Conservation (phyloP, 1,140 invertebrate genomes). For the Polypedilum vanderplanki region DNA sequence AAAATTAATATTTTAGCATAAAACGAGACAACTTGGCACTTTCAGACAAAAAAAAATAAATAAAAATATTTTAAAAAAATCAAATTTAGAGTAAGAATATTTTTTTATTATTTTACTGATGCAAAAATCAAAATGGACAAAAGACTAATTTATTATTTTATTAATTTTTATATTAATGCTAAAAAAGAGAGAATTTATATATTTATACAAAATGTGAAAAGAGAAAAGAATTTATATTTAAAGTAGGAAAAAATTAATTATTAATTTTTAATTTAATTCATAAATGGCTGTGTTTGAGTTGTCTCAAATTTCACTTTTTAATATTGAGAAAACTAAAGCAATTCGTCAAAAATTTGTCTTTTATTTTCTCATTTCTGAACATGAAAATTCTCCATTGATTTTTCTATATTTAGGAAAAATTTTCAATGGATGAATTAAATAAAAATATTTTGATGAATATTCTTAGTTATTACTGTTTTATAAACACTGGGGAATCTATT, state of each 20-base stretch:
- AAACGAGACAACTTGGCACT: not conserved
- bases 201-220: not conserved
- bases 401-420: too few relatives aligned
- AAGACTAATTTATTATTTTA: not conserved
- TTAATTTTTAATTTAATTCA: not conserved
- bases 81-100: too few relatives aligned
- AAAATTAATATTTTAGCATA: not conserved
- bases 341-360: too few relatives aligned
- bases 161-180: slow-evolving; percentile 6
- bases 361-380: too few relatives aligned
- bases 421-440: too few relatives aligned
- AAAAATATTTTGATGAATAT: too few relatives aligned
- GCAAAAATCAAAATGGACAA: not conserved
- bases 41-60: not conserved
- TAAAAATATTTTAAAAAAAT: not conserved
- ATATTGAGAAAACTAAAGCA: not conserved
- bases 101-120: not conserved
- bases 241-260: not conserved
- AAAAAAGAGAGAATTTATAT: not conserved
- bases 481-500: too few relatives aligned
- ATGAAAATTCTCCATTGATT: too few relatives aligned
- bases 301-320: not conserved
- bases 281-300: slow-evolving; percentile 9
- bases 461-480: too few relatives aligned
- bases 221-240: not conserved